Evolutionary conservation across 2,113 vertebrate genomes (phyloP).

Genomic region (Rousettus leschenaultii): DNA sequence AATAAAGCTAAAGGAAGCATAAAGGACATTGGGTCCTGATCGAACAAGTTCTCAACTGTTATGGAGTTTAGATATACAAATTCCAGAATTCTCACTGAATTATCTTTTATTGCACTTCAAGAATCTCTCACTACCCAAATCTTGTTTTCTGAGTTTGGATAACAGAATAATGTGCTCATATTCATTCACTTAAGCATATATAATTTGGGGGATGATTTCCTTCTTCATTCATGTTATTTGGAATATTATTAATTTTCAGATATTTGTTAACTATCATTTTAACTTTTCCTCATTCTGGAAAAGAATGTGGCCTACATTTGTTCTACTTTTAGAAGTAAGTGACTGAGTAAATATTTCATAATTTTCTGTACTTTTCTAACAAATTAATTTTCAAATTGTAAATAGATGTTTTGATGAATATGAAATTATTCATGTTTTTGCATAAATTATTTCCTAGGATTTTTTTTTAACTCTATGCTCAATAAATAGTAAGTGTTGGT

Average conservation of each 20-base stretch:
- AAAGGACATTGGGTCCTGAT: too few species aligned
- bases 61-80: too few species aligned
- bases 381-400: background rate
- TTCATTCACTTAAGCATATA: background rate
- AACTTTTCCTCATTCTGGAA: background rate
- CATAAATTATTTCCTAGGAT: too few species aligned
- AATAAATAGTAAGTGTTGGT: background rate
- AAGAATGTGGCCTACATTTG: background rate
- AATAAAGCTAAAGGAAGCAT: too few species aligned
- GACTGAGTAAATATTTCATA: background rate
- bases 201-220: background rate
- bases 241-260: background rate
- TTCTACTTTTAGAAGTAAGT: background rate
- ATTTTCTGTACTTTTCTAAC: background rate
- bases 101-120: too few species aligned
- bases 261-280: background rate
- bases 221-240: background rate
- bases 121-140: too few species aligned
- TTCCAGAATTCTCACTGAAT: too few species aligned
- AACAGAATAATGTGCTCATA: background rate
- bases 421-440: background rate
- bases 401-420: background rate
- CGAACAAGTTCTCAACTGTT: too few species aligned
- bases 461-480: background rate
- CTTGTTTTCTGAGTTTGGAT: background rate